A percentile compares a stretch with the other conserved stretches of the same genome.
These are phyloP conservation scores for Brachypteracias leptosomus DNA, from an alignment of 2,113 vertebrate species.

Conservation along the genomic window DNA sequence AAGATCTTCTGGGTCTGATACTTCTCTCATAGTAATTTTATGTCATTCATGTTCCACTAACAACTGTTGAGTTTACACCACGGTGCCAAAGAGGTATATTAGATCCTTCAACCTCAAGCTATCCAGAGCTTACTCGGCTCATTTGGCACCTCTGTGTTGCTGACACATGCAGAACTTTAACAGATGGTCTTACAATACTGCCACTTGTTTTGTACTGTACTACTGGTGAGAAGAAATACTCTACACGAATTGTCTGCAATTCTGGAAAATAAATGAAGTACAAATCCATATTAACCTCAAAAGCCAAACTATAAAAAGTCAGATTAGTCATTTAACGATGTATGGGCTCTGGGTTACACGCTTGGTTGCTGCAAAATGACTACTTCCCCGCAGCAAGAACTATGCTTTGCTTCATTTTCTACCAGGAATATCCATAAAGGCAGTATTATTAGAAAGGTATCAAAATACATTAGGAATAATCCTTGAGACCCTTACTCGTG, in stretches of 20 bases:
- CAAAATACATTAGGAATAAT: neutral
- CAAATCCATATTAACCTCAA: conserved; percentile 53
- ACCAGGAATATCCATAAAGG: neutral
- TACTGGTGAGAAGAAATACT: neutral
- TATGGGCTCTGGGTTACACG: neutral
- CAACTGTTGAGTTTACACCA: conserved; percentile 28
- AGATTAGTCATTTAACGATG: conserved; percentile 29
- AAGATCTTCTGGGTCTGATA: neutral
- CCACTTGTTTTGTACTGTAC: conserved; percentile 27
- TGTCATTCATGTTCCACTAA: conserved; percentile 19
- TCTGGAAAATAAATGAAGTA: conserved; percentile 55
- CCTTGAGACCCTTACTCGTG: neutral
- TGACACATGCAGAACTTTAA: conserved; percentile 36
- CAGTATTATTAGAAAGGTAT: neutral
- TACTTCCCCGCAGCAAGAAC: neutral
- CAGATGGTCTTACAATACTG: conserved; percentile 55
- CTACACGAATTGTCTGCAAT: conserved; percentile 15
- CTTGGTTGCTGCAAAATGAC: neutral
- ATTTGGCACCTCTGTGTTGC: conserved; percentile 22
- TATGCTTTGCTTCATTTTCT: neutral
- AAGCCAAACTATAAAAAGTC: conserved; percentile 56
- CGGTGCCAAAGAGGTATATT: neutral
- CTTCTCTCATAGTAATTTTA: neutral
- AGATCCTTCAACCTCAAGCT: conserved; percentile 11
- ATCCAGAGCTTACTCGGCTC: neutral